phyloP scores from a whole-genome alignment of 1,140 invertebrate species.

The Phenacoccus solenopsis region DNA sequence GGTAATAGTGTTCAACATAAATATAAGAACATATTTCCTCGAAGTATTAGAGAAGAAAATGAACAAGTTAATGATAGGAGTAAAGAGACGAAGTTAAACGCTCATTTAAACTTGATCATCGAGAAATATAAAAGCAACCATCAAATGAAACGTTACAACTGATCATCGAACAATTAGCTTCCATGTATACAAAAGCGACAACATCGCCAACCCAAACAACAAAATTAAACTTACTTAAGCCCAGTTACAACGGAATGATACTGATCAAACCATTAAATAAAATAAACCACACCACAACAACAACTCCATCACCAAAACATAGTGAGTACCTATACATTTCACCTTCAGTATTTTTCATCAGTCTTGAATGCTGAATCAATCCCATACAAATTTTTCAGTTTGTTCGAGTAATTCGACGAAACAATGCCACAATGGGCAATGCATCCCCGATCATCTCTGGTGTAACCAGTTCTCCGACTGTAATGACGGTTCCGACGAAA shows the following conservation, averaged over 20 bases:
- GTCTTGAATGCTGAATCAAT: too few relatives aligned
- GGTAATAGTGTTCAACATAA: neutral
- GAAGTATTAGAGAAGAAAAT: neutral
- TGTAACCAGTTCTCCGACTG: conserved; percentile 67
- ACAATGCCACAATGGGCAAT: conserved; percentile 49
- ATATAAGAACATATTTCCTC: neutral
- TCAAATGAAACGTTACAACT: neutral
- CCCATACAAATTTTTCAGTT: conserved; percentile 24
- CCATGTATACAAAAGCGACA: neutral
- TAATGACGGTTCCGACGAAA: conserved; percentile 53
- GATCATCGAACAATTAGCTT: conserved; percentile 16
- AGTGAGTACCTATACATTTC: neutral
- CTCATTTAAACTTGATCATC: neutral
- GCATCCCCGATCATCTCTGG: conserved; percentile 47
- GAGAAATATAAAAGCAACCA: neutral
- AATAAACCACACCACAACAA: neutral
- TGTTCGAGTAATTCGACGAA: conserved; percentile 39
- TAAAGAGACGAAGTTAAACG: neutral
- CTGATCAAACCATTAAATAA: neutral
- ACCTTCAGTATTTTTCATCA: too few relatives aligned
- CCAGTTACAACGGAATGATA: neutral
- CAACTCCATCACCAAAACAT: neutral
- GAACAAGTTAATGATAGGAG: neutral
- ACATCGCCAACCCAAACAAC: neutral
- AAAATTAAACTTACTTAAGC: neutral